Conservation (phyloP, 2,113 vertebrate species). For the Tetraodon nigroviridis region DNA sequence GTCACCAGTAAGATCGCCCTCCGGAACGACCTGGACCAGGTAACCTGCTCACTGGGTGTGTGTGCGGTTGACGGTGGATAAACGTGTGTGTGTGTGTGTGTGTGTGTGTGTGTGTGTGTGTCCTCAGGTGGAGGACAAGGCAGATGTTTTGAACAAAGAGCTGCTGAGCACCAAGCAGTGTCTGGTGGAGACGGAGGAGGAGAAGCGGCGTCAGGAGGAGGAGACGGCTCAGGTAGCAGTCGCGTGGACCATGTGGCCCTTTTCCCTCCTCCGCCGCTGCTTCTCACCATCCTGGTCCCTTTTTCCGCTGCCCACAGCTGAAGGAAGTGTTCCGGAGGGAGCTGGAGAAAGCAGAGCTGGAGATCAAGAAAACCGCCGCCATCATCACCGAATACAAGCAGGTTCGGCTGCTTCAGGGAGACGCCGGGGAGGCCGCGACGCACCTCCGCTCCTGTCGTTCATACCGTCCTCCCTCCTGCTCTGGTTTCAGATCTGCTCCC, state of each 20-base stretch:
- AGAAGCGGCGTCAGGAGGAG: slow-evolving; percentile 92
- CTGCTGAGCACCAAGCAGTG: slow-evolving; percentile 92
- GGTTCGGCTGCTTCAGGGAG: slow-evolving; percentile 60
- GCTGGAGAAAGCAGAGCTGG: slow-evolving; percentile 92
- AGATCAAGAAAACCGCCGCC: slow-evolving; percentile 97
- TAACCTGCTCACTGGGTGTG: slow-evolving; percentile 44
- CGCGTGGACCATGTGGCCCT: neutral
- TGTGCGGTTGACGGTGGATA: neutral
- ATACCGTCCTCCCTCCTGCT: neutral
- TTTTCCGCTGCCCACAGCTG: slow-evolving; percentile 70
- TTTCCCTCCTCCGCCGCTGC: no score
- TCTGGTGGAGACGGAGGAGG: slow-evolving; percentile 93
- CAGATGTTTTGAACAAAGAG: slow-evolving; percentile 95
- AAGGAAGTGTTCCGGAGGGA: slow-evolving; percentile 98
- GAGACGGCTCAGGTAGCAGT: slow-evolving; percentile 88
- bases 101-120: slow-evolving; percentile 1
- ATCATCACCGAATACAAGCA: slow-evolving; percentile 98
- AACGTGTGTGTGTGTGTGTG: neutral
- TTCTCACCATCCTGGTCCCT: neutral
- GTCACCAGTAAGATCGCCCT: slow-evolving; percentile 98
- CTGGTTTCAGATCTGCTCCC: slow-evolving; percentile 89
- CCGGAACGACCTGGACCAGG: slow-evolving; percentile 95
- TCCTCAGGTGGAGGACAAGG: slow-evolving; percentile 92
- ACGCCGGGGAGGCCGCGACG: no score
- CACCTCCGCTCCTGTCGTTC: no score